These are phyloP conservation scores for Elmis aenea DNA, from an alignment of 2,888 invertebrate species.

Conservation along the genomic window DNA sequence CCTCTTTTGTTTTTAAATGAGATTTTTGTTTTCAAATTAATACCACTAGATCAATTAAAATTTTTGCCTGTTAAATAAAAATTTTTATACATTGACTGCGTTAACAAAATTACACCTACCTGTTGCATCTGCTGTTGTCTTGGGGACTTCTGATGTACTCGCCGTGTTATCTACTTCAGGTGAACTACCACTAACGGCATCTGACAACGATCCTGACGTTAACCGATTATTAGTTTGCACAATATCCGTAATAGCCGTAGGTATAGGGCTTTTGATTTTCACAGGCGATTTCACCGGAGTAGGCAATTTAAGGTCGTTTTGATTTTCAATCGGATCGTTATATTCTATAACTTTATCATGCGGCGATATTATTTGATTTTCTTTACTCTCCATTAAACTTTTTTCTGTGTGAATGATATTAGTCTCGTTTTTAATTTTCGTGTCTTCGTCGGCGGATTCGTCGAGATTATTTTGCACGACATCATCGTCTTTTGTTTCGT, in stretches of 20 bases:
- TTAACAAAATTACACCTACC: too few relatives aligned
- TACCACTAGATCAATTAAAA: too few relatives aligned
- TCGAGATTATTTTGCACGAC: slow-evolving; percentile 27
- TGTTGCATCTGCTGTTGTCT: slow-evolving; percentile 40
- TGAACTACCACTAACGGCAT: slow-evolving; percentile 60
- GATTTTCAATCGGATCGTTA: slow-evolving; percentile 14
- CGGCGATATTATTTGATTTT: slow-evolving; percentile 23
- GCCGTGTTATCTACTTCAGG: slow-evolving; percentile 56
- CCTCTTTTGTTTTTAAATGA: too few relatives aligned
- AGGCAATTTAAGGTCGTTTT: slow-evolving; percentile 20
- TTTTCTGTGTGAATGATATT: slow-evolving; percentile 31
- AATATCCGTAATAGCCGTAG: slow-evolving; percentile 41
- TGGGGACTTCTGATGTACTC: slow-evolving; percentile 39
- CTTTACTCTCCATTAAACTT: slow-evolving; percentile 21
- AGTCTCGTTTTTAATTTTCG: slow-evolving; percentile 25
- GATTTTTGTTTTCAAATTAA: too few relatives aligned
- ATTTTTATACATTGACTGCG: too few relatives aligned
- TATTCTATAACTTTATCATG: slow-evolving; percentile 24
- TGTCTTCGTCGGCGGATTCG: slow-evolving; percentile 15
- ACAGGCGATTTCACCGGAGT: slow-evolving; percentile 29
- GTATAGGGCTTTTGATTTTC: slow-evolving; percentile 46
- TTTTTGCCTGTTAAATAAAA: too few relatives aligned
- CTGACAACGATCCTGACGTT: slow-evolving; percentile 59
- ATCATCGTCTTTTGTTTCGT: slow-evolving; percentile 31
- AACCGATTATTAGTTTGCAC: slow-evolving; percentile 41